phyloP scores from a whole-genome alignment of 2,113 vertebrate genomes.

The Pungitius pungitius region DNA sequence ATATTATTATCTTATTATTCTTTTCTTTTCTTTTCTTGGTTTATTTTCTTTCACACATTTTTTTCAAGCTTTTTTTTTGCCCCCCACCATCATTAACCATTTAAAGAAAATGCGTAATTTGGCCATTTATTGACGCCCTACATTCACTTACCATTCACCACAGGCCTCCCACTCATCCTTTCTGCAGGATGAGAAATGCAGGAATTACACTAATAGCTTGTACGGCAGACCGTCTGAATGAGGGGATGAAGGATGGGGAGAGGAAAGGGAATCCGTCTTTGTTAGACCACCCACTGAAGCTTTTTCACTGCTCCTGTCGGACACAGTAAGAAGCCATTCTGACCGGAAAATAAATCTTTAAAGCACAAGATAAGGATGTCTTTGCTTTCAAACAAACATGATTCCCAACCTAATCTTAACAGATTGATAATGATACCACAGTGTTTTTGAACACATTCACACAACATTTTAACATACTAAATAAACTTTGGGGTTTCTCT shows the following conservation, averaged over 20 bases:
- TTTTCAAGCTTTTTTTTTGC: no score
- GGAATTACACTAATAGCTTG: constrained; percentile 53
- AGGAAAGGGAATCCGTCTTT: constrained; percentile 42
- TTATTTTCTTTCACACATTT: no score
- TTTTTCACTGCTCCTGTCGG: neutral
- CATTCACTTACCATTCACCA: constrained; percentile 19
- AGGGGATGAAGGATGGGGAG: constrained; percentile 22
- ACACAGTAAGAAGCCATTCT: constrained; percentile 8
- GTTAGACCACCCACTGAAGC: constrained; percentile 27
- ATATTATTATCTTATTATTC: neutral
- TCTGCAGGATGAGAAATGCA: constrained; percentile 36
- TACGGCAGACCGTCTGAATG: constrained; percentile 48
- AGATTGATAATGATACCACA: neutral
- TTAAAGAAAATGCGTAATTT: neutral
- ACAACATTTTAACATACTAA: neutral
- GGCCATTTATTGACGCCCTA: neutral
- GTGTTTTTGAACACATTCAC: neutral
- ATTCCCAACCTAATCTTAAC: constrained; percentile 10
- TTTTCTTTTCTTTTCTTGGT: no score
- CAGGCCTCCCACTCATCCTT: constrained; percentile 25
- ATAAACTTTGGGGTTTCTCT: neutral
- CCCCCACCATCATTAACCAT: neutral
- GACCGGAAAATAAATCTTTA: neutral
- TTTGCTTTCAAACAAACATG: constrained; percentile 6
- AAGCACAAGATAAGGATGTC: constrained; percentile 4